A percentile compares a stretch with the other conserved stretches of the same genome.
phyloP scores from a whole-genome alignment of 2,797 vertebrate species.

The Phylloscopus collybita region DNA sequence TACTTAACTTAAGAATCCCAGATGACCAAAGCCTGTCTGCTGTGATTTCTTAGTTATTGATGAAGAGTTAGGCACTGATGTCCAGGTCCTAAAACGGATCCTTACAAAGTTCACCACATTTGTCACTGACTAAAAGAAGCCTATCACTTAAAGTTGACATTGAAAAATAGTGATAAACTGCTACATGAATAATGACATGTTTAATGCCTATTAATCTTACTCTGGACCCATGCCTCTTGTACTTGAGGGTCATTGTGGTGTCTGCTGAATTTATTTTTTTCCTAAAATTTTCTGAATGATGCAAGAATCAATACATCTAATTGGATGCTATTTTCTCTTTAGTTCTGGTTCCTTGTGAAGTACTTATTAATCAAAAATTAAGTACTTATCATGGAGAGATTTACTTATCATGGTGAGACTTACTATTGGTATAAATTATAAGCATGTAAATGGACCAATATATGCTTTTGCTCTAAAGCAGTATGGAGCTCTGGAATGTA shows the following conservation, averaged over 20 bases:
- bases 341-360: neutral
- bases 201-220: constrained; percentile 51
- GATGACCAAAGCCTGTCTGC: constrained; percentile 30
- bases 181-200: constrained; percentile 49
- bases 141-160: constrained; percentile 64
- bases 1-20: constrained; percentile 57
- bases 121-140: constrained; percentile 51
- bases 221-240: neutral
- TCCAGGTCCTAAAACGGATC: constrained; percentile 59
- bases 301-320: neutral
- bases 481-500: neutral
- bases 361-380: neutral
- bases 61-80: constrained; percentile 66
- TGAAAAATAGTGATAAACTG: constrained; percentile 67
- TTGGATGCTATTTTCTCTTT: neutral
- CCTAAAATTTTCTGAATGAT: neutral
- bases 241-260: constrained; percentile 15
- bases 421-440: neutral
- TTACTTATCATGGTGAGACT: neutral
- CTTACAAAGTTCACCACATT: constrained; percentile 65
- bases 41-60: constrained; percentile 64
- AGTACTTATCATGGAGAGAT: neutral
- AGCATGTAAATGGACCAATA: neutral
- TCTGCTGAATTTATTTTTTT: neutral
- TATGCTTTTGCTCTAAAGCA: neutral